Percentiles rank a stretch among this genome's conserved stretches.
phyloP scores from a whole-genome alignment of 1,140 invertebrate species.

The Dendrolimus punctatus region DNA sequence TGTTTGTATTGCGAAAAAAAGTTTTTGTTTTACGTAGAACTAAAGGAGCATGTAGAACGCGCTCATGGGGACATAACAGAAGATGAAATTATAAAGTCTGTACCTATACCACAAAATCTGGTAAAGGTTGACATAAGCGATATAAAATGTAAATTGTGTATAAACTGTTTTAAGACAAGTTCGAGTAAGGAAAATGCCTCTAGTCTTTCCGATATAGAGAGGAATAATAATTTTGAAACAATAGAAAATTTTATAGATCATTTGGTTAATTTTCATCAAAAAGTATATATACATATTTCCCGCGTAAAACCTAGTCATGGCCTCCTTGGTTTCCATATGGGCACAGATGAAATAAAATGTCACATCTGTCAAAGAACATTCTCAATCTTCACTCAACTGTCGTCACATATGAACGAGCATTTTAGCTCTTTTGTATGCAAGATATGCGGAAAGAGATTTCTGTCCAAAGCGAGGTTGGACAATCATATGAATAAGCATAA shows the following conservation, averaged over 20 bases:
- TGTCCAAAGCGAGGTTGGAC: conserved; percentile 8
- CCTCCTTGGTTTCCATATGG: conserved; percentile 12
- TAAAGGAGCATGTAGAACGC: conserved; percentile 8
- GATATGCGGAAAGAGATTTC: conserved; percentile 12
- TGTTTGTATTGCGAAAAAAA: conserved; percentile 11
- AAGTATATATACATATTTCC: conserved; percentile 3
- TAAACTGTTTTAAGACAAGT: no score
- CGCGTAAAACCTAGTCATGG: conserved; percentile 7
- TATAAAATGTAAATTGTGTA: conserved; percentile 10
- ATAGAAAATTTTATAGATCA: conserved; percentile 4
- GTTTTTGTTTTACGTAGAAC: conserved; percentile 9
- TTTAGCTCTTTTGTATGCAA: conserved; percentile 10
- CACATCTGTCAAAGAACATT: conserved; percentile 12
- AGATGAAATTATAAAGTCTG: conserved; percentile 1
- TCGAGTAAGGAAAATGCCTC: no score
- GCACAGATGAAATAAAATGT: conserved; percentile 9
- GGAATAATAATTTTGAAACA: conserved; percentile 1
- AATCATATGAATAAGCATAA: conserved; percentile 10
- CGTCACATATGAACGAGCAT: conserved; percentile 17
- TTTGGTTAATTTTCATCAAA: neutral
- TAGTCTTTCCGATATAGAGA: no score
- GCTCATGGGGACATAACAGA: conserved; percentile 7
- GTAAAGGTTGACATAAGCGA: conserved; percentile 12
- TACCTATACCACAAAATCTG: conserved; percentile 11
- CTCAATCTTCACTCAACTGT: conserved; percentile 14